Conservation (phyloP, 2,113 vertebrate species). For the Thryonomys swinderianus region DNA sequence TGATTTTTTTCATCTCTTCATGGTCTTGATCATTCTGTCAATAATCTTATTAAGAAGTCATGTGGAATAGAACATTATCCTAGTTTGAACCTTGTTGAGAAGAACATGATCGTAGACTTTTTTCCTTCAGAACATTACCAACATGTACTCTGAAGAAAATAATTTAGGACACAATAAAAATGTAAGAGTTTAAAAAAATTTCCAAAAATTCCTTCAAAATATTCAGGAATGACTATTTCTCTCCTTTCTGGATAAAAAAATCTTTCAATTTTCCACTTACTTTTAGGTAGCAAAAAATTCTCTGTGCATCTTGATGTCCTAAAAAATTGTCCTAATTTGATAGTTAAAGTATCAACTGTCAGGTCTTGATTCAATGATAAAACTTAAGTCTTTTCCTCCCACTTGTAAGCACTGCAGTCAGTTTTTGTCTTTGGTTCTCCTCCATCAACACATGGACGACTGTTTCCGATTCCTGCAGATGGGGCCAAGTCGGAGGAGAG, state of each 20-base stretch:
- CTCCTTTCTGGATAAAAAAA: neutral
- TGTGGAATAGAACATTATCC: neutral
- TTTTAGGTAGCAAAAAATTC: neutral
- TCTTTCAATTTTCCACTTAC: neutral
- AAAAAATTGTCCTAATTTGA: conserved; percentile 21
- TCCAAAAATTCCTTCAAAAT: neutral
- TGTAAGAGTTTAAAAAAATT: neutral
- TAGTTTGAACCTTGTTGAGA: neutral
- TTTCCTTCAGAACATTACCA: neutral
- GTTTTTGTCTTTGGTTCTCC: neutral
- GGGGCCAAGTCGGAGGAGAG: neutral
- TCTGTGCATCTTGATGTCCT: neutral
- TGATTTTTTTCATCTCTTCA: neutral
- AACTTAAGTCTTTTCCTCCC: neutral
- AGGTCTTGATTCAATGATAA: neutral
- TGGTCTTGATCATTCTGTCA: neutral
- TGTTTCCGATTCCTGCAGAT: neutral
- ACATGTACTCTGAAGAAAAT: neutral
- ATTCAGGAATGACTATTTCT: neutral
- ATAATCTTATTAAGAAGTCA: neutral
- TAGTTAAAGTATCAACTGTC: neutral
- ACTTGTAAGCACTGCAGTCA: neutral
- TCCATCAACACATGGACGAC: neutral
- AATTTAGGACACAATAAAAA: neutral
- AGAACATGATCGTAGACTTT: neutral